Percentiles rank a stretch among this genome's conserved stretches.
phyloP scores from a whole-genome alignment of 2,113 vertebrate species.

The Coptodon rendalli region DNA sequence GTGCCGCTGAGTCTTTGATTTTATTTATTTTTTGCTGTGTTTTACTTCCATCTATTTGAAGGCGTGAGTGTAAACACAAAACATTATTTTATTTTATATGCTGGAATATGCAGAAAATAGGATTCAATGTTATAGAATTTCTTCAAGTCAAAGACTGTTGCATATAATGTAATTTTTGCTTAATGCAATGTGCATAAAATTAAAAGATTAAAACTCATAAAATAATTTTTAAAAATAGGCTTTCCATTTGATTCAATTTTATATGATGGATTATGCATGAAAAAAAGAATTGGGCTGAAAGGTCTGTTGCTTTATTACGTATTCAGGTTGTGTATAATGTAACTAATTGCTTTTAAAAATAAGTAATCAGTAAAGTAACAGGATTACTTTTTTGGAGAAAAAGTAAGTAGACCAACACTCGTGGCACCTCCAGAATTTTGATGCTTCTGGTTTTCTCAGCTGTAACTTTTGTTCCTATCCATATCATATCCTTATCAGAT shows the following conservation, averaged over 20 bases:
- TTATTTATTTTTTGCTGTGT: neutral
- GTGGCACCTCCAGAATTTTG: neutral
- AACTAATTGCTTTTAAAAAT: neutral
- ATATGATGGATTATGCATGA: neutral
- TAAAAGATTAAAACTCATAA: neutral
- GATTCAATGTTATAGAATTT: neutral
- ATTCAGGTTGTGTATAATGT: neutral
- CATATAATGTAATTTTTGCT: neutral
- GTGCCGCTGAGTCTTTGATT: neutral
- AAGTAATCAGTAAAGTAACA: neutral
- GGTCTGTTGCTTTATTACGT: accelerated
- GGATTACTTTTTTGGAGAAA: neutral
- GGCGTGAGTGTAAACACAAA: neutral
- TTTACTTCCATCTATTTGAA: neutral
- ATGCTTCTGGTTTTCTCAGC: too few relatives aligned
- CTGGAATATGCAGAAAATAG: neutral
- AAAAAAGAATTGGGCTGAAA: neutral
- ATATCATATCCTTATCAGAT: too few relatives aligned
- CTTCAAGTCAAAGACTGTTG: neutral
- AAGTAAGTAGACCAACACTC: neutral
- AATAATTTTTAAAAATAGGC: neutral
- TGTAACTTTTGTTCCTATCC: too few relatives aligned
- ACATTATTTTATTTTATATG: neutral
- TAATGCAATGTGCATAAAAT: neutral
- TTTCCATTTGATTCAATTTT: neutral